phyloP scores from a whole-genome alignment of 1,140 invertebrate species.

The Lasioglossum baleicum region DNA sequence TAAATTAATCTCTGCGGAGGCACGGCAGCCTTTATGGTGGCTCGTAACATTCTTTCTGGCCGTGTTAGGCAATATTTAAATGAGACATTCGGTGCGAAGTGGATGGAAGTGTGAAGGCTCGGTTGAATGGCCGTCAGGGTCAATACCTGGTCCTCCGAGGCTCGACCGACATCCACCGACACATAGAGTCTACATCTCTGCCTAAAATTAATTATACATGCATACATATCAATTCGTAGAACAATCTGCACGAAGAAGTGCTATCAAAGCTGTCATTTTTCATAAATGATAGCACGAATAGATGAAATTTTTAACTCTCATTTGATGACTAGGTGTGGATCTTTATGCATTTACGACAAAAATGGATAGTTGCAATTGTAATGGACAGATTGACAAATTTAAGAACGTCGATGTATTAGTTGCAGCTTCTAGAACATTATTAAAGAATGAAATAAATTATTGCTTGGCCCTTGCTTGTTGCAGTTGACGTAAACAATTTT shows the following conservation, averaged over 20 bases:
- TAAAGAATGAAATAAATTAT: too few species aligned
- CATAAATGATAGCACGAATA: too few species aligned
- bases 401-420: too few species aligned
- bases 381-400: too few species aligned
- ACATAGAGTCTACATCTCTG: not conserved
- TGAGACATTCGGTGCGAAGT: slow-evolving; percentile 2
- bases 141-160: not conserved
- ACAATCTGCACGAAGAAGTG: not conserved
- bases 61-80: slow-evolving; percentile 10
- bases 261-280: too few species aligned
- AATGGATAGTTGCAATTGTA: too few species aligned
- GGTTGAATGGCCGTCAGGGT: not conserved
- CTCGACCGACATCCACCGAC: not conserved
- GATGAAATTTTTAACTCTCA: too few species aligned
- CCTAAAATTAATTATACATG: not conserved
- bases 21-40: not conserved
- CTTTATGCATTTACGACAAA: too few species aligned
- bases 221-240: not conserved
- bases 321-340: too few species aligned
- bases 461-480: too few species aligned
- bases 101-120: not conserved
- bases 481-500: too few species aligned
- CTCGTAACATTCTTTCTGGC: not conserved
- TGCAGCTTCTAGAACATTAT: too few species aligned
- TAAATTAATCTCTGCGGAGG: not conserved